Base-by-base conservation (phyloP, 1,140 invertebrate genomes). In the Cotesia vestalis region DNA sequence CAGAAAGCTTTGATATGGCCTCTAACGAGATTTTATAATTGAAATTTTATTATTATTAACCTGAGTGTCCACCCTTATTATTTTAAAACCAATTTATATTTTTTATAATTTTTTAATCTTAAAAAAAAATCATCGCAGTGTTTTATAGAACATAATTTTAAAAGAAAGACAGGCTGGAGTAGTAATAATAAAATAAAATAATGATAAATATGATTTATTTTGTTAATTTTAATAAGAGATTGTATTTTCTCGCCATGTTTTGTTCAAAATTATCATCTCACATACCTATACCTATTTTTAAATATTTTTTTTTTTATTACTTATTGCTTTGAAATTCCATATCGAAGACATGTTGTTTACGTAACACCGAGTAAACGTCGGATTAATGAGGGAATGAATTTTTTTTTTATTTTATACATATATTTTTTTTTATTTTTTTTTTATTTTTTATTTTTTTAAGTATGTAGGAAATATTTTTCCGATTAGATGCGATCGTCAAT, bases 271-370 rank as follows among this genome's bases (percentile, higher is more conserved):
- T 40, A 64, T 69, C 38, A 20, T 52, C 17, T 53, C 52, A 38
- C 59, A 71, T 38, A 80, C 72, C 57, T 60, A 78, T 73, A 73
- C 67, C 71, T 70, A 76, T 72, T 52, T 71, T 78, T 80, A 80
- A 78, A 68, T 78, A 77, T 11, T 52, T 68, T 60, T 68, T 60
- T 77, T 71, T 80, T 76, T 73, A 81, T 77, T 81, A 80, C 79
- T 85, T 85, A 86, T 86, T 85, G 85, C 83, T 85, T 86, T 85
- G 78, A 84, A 84, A 85, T 84, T 86, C 82, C 83, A 77, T 84
- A 83, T 82, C 79, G 81, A 84, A 85, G 82, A 84, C 82, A 78
- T 77, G 69, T 70, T 66, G 74, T 77, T 69, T 69, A 66, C 72
- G 75, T 71, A 59, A 70, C 69, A 76, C 78, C 77, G 78, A 79